Percentiles rank a stretch among this genome's conserved stretches.
phyloP scores from a whole-genome alignment of 1,140 invertebrate genomes.

The Ceratosolen fusciceps region DNA sequence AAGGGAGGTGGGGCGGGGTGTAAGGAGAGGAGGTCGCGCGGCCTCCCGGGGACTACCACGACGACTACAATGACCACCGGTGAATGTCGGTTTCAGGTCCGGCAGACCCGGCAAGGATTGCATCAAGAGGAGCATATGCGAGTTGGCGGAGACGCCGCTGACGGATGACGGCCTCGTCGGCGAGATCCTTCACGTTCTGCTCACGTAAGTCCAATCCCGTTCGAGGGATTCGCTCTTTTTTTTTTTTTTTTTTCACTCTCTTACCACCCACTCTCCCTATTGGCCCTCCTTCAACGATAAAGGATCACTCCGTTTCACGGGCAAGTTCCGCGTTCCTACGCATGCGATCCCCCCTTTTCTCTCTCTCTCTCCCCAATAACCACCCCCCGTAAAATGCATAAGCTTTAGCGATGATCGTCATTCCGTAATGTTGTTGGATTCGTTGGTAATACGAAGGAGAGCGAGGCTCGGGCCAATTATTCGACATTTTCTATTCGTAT shows the following conservation, averaged over 20 bases:
- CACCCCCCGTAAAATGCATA: no score
- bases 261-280: neutral
- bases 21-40: no score
- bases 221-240: slow-evolving; percentile 32
- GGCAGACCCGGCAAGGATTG: slow-evolving; percentile 64
- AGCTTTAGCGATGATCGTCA: no score
- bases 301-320: no score
- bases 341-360: neutral
- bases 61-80: neutral
- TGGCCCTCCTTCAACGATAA: neutral
- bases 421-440: no score
- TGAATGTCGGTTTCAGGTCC: neutral
- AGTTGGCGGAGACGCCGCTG: slow-evolving; percentile 66
- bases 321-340: neutral
- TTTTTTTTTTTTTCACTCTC: neutral
- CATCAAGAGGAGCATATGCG: slow-evolving; percentile 70
- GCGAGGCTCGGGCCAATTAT: no score
- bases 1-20: no score
- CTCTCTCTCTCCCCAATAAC: slow-evolving; percentile 5
- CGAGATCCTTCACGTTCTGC: slow-evolving; percentile 70
- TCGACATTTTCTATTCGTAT: no score
- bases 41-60: no score
- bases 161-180: slow-evolving; percentile 70
- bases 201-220: slow-evolving; percentile 66
- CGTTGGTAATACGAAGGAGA: no score